Evolutionary conservation across 2,888 invertebrate genomes (phyloP).

Genomic region (Liposcelis brunnea): DNA sequence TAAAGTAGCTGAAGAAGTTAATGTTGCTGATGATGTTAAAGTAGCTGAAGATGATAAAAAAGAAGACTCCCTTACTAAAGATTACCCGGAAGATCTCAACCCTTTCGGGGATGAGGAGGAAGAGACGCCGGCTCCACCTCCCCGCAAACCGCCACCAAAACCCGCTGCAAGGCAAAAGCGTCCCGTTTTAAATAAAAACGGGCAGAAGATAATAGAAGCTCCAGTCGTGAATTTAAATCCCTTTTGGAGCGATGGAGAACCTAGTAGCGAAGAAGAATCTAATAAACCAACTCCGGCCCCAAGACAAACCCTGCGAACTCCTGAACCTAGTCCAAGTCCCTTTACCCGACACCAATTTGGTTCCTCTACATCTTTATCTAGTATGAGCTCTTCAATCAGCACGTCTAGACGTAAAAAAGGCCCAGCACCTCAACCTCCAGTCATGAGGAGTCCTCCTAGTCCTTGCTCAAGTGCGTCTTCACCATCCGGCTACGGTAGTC

Average conservation of each 20-base stretch:
- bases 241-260: constrained; percentile 56
- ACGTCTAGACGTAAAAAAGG: constrained; percentile 42
- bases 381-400: constrained; percentile 20
- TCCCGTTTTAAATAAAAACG: constrained; percentile 13
- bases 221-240: constrained; percentile 45
- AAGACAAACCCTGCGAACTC: constrained; percentile 16
- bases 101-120: constrained; percentile 49
- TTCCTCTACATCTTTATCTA: constrained; percentile 15
- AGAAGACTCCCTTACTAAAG: constrained; percentile 14
- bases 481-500: constrained; percentile 16
- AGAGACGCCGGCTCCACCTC: constrained; percentile 13
- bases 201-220: constrained; percentile 23
- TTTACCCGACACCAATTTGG: constrained; percentile 12
- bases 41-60: constrained; percentile 9
- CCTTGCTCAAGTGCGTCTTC: constrained; percentile 15
- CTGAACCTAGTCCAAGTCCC: constrained; percentile 24
- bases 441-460: constrained; percentile 12
- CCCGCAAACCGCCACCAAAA: constrained; percentile 26
- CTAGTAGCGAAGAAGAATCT: constrained; percentile 35
- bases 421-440: constrained; percentile 49
- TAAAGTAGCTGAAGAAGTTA: not conserved
- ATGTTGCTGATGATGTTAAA: constrained; percentile 8
- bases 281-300: constrained; percentile 21
- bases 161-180: constrained; percentile 21
- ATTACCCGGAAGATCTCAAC: constrained; percentile 65